Base-by-base conservation (phyloP, 2,113 vertebrate species). In the Brienomyrus brachyistius region DNA sequence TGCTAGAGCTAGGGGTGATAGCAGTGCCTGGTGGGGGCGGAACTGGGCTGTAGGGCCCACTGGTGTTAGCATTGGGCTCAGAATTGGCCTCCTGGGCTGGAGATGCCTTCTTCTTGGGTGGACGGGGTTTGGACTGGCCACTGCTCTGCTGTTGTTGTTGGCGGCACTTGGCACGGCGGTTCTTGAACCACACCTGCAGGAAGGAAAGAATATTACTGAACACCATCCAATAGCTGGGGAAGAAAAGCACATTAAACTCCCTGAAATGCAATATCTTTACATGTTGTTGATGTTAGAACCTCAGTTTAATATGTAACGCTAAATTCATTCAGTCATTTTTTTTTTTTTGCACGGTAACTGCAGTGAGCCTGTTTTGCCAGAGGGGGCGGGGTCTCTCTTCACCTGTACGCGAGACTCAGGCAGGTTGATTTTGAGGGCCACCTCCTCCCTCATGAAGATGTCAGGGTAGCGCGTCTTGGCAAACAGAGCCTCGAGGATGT, bases 391-490 rank as follows among this genome's bases (percentile, higher is more conserved):
- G 0, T 54, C 23, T 59, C 59, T 31, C 45, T 86, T 89, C 92
- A 97, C 97, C 96, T 97, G 97, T 1, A 97, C 97, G 91, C 97
- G 93, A 89, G 97, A 97, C 93, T 97, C 97, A 0, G 97, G 97
- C 80, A 97, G 93, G 91, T 97, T 97, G 93, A 97, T 97, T 91
- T 97, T 97, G 35, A 97, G 95, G 7, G 97, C 97, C 89, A 97
- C 97, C 90, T 97, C 97, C 90, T 97, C 97, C 21, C 97, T 94
- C 97, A 97, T 97, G 93, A 97, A 97, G 93, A 97, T 97, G 91
- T 97, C 97, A 1, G 97, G 97, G 91, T 97, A 97, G 45, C 97
- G 96, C 0, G 97, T 97, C 95, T 97, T 97, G 91, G 96, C 93
- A 87, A 97, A 97, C 80, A 97, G 95, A 23, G 96, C 94, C 93